phyloP scores from a whole-genome alignment of 92 coral and sea anemone genomes.

The Siderastrea radians region DNA sequence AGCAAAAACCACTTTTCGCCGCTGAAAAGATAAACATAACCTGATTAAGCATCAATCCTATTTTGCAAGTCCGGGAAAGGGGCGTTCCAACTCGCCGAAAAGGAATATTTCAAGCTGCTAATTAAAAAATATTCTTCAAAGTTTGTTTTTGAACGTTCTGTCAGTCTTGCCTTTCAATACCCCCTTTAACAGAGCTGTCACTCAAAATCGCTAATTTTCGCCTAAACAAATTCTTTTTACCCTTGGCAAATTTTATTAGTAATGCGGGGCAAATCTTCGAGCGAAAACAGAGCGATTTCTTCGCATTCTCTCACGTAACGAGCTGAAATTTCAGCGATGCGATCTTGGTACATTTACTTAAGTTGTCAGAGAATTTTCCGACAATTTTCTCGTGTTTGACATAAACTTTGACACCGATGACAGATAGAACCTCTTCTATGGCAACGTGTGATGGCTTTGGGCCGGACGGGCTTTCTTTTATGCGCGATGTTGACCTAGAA shows the following conservation, averaged over 20 bases:
- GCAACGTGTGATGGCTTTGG: constrained; percentile 11
- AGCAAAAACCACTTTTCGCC: constrained; percentile 34
- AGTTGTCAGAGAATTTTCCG: constrained; percentile 29
- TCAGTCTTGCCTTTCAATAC: constrained; percentile 43
- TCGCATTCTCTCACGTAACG: background rate
- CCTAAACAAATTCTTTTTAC: constrained; percentile 21
- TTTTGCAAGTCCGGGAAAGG: background rate
- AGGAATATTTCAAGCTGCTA: constrained; percentile 49
- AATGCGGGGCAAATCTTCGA: background rate
- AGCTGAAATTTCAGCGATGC: background rate
- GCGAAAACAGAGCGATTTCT: constrained; percentile 14
- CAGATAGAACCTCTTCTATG: constrained; percentile 12
- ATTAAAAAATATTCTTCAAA: constrained; percentile 41
- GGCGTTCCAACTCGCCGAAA: constrained; percentile 49
- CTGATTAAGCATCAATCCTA: constrained; percentile 5
- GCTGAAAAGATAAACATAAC: constrained; percentile 39
- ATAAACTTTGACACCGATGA: constrained; percentile 25
- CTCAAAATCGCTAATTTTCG: constrained; percentile 25
- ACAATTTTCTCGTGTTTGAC: constrained; percentile 24
- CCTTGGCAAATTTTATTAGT: background rate
- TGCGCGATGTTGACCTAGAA: constrained; percentile 37
- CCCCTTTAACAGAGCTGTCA: constrained; percentile 24
- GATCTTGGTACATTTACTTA: background rate
- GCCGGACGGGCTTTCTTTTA: background rate
- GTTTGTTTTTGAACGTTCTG: constrained; percentile 40